Conservation (phyloP, 2,888 invertebrate genomes). For the Matsumyia berberina region DNA sequence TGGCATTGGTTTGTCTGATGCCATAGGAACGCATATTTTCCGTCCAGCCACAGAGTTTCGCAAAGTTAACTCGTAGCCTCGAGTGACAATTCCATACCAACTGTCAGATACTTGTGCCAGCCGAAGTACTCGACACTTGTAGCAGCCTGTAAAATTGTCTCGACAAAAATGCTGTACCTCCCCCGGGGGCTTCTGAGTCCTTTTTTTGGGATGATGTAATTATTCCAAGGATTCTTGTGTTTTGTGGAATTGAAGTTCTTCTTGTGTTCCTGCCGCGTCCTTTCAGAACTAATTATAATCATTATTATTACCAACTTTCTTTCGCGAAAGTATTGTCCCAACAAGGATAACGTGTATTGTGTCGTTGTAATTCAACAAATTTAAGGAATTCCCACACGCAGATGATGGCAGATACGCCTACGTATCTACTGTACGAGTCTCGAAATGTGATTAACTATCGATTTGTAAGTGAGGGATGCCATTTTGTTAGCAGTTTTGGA, state of each 20-base stretch:
- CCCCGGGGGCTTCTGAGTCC: background rate
- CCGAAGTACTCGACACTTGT: slow-evolving; percentile 22
- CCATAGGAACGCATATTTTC: slow-evolving; percentile 21
- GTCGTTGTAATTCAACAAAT: no score
- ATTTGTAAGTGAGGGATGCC: background rate
- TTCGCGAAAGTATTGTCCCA: no score
- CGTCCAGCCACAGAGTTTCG: background rate
- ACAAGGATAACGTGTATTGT: no score
- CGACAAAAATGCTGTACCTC: slow-evolving; percentile 4
- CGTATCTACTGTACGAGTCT: background rate
- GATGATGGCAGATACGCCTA: slow-evolving; percentile 1
- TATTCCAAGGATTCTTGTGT: slow-evolving; percentile 48
- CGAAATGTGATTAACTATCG: background rate
- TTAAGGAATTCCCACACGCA: background rate
- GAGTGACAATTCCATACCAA: slow-evolving; percentile 9
- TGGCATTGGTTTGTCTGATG: background rate
- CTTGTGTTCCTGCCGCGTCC: slow-evolving; percentile 21
- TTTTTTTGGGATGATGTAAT: slow-evolving; percentile 33
- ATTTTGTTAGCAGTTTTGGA: no score
- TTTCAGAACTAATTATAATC: slow-evolving; percentile 36
- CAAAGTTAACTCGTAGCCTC: slow-evolving; percentile 16
- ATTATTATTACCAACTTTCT: slow-evolving; percentile 16
- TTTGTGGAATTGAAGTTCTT: slow-evolving; percentile 35
- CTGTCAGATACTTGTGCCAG: background rate
- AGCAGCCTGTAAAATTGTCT: slow-evolving; percentile 16